Evolutionary conservation across 1,140 invertebrate genomes (phyloP), one percentile per base, ranked within the genome.

Genomic region (Micrasema longulum): DNA sequence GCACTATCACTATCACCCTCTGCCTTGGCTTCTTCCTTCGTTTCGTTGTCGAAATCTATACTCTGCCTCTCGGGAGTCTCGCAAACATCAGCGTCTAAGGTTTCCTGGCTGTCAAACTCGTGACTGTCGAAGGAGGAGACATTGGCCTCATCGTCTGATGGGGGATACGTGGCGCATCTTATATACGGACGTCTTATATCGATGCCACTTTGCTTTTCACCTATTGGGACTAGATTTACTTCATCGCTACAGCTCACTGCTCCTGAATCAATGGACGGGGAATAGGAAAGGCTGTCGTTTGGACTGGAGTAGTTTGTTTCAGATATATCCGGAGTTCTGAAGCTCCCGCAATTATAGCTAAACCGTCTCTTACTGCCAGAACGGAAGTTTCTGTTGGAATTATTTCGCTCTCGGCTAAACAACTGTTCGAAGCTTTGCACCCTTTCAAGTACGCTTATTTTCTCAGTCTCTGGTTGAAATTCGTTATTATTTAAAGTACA

Each of bases 1-100:
- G 86, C 85, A 79, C 86, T 87, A 70, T 83, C 85, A 69, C 85
- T 86, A 69, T 87, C 86, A 20, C 84, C 85, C 23, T 79, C 79
- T 10, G 77, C 81, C 74, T 82, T 81, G 50, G 79, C 82, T 6
- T 81, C 83, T 63, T 82, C 1, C 76, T 81, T 41, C 85, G 82
- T 31, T 3, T 20, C 31, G 1, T 77, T 81, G 55, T 77, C 26
- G 83, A 76, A 74, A 79, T 81, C 65, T 80, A 81, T 14, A 9
- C 9, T 35, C 35, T 64, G 14, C 11, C 14, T 14, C 20, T 64
- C 66, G 7, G 35, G n/a, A 23, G 47, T 35, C 11, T 45, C 57
- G 18, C 68, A 52, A 11, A 52, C 57, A 20, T 70, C 66, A 36
- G 20, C 6, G 7, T 41, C 65, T 11, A 38, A 5, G 7, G 7